phyloP scores from a whole-genome alignment of 2,113 vertebrate species.

The Suricata suricatta region DNA sequence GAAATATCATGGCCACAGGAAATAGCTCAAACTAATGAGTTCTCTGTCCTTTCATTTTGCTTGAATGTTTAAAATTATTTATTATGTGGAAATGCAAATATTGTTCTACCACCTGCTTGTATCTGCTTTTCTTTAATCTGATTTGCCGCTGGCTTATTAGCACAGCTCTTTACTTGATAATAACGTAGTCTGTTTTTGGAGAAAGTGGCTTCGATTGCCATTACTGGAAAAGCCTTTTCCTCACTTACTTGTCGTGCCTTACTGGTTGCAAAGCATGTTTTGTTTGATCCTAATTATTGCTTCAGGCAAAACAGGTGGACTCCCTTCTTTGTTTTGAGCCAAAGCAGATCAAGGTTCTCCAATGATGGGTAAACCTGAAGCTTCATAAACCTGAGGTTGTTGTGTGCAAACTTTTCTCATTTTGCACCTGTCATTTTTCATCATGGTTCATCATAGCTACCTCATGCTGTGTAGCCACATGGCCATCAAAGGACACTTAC shows the following conservation, averaged over 20 bases:
- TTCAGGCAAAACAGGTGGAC: conserved; percentile 72
- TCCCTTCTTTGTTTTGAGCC: conserved; percentile 45
- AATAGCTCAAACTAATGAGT: neutral
- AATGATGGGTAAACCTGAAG: conserved; percentile 30
- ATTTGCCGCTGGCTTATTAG: conserved; percentile 45
- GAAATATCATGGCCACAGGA: neutral
- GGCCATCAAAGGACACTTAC: conserved; percentile 35
- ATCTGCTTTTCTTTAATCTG: conserved; percentile 40
- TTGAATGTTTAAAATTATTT: conserved; percentile 44
- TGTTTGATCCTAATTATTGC: conserved; percentile 70
- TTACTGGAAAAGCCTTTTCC: conserved; percentile 49
- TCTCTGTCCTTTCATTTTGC: neutral
- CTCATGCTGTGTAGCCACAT: conserved; percentile 68
- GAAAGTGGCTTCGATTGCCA: conserved; percentile 26
- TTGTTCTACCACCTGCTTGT: conserved; percentile 47
- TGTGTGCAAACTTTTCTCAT: conserved; percentile 54
- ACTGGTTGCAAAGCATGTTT: conserved; percentile 51
- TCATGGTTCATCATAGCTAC: conserved; percentile 38
- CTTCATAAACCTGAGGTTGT: neutral
- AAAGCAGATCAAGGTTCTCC: conserved; percentile 47
- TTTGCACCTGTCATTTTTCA: conserved; percentile 61
- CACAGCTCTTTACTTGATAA: conserved; percentile 28
- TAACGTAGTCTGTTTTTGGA: conserved; percentile 31
- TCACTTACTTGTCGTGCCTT: conserved; percentile 41
- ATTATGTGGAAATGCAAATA: conserved; percentile 59